Percentiles rank a stretch among this genome's conserved stretches.
phyloP scores from a whole-genome alignment of 2,113 vertebrate species.

The Propithecus coquereli region DNA sequence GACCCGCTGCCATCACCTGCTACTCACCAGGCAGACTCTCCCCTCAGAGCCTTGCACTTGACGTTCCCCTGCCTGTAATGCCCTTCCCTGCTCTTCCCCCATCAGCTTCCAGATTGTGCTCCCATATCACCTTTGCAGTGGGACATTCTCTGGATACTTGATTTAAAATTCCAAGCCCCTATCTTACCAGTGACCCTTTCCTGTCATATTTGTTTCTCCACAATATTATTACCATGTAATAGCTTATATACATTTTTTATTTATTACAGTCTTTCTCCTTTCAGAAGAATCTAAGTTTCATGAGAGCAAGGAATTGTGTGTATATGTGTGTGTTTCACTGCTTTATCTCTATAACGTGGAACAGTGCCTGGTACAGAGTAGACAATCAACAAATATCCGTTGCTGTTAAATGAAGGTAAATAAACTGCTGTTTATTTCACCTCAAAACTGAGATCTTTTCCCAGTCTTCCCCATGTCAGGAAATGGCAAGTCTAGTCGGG shows the following conservation, averaged over 20 bases:
- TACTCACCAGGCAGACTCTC: not conserved
- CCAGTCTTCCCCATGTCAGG: not conserved
- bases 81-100: not conserved
- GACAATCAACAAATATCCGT: not conserved
- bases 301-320: not conserved
- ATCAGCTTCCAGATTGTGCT: not conserved
- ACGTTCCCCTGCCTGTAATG: not conserved
- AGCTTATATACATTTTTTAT: not conserved
- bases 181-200: not conserved
- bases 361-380: not conserved
- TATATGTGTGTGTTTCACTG: not conserved
- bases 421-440: not conserved
- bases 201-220: not conserved
- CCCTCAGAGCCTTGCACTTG: not conserved
- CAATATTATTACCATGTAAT: not conserved
- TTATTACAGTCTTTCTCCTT: not conserved
- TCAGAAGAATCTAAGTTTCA: slow-evolving; percentile 16
- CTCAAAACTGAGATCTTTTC: not conserved
- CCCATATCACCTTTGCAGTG: not conserved
- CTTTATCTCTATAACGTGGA: not conserved
- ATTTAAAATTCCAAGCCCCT: not conserved
- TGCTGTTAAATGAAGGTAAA: not conserved
- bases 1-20: not conserved
- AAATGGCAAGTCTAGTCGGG: not conserved
- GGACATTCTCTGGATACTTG: not conserved